Conservation (phyloP, 2,797 vertebrate genomes). For the Geotrypetes seraphini region DNA sequence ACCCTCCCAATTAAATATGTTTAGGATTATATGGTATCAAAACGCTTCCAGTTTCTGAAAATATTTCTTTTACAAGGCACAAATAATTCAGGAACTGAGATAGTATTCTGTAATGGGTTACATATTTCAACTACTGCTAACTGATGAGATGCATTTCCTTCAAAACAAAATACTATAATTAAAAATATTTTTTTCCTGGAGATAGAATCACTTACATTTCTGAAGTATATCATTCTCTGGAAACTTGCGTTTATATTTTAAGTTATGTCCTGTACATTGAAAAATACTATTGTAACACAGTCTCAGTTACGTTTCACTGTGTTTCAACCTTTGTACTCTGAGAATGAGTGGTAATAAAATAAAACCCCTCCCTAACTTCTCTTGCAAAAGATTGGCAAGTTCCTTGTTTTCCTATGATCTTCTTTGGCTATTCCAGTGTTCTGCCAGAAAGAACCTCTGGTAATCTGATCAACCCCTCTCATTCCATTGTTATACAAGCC, state of each 20-base stretch:
- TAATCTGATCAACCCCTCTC: conserved; percentile 13
- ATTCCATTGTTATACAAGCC: conserved; percentile 16
- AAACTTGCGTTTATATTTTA: conserved; percentile 4
- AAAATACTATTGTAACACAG: conserved; percentile 20
- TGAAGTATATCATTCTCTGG: neutral
- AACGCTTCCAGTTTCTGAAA: too few relatives aligned
- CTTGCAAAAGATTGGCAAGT: conserved; percentile 68
- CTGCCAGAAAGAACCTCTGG: conserved; percentile 23
- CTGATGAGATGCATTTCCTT: too few relatives aligned
- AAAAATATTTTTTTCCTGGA: too few relatives aligned
- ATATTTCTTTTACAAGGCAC: neutral
- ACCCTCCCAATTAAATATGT: too few relatives aligned
- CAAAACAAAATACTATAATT: too few relatives aligned
- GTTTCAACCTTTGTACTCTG: conserved; percentile 56
- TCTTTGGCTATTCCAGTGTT: conserved; percentile 29
- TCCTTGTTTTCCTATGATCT: conserved; percentile 35
- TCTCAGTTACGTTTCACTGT: conserved; percentile 31
- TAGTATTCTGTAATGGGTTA: neutral
- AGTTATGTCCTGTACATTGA: conserved; percentile 22
- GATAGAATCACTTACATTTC: conserved; percentile 57
- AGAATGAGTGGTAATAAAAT: conserved; percentile 27
- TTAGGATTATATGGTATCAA: too few relatives aligned
- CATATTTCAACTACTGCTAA: too few relatives aligned
- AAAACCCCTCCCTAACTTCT: conserved; percentile 22
- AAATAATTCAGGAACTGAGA: conserved; percentile 4